Evolutionary conservation across 2,797 vertebrate genomes (phyloP), one percentile per base, ranked within the genome.

Genomic region (Mustela erminea): DNA sequence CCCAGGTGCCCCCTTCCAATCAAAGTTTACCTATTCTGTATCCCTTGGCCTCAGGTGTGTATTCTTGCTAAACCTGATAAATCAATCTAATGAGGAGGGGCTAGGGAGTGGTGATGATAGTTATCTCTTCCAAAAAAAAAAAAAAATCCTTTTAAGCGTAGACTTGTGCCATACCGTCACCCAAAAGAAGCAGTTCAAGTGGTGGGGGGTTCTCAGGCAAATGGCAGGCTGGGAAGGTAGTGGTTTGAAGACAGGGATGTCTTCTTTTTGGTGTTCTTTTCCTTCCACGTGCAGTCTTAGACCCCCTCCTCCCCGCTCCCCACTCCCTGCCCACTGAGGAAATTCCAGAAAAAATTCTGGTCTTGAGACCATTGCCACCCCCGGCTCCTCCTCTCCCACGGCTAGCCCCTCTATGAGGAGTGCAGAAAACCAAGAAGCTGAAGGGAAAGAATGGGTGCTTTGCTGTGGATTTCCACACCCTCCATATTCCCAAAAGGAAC

Each of bases 401-500:
- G 27, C 52, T 91, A 62, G 29, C 3, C 5, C 35, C 27, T 81
- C 86, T 86, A 46, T 90, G 89, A 82, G 29, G 32, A 75, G 38
- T 43, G 12, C 27, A n/a, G 21, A 68, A 94, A 96, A 96, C n/a
- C 62, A 90, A 93, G 70, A 93, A 90, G 27, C 41, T 92, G 43
- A 91, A 96, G 27, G 87, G 68, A 95, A 97, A 93, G 38, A 87
- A 92, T 68, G 18, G 3, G 20, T 81, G 20, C 15, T 87, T 92
- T 94, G 17, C 62, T 68, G 18, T 86, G 86, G 68, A 49, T 7
- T 80, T 80, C 68, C n/a, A n/a, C 43, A 38, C 60, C 70, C 56
- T 97, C 72, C 66, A 75, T 41, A 68, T 81, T 78, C 90, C 86
- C 83, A 82, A 64, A 96, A 94, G 38, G 35, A 95, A 92, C 60